phyloP scores from a whole-genome alignment of 1,140 invertebrate species.

The Drosophila elegans region DNA sequence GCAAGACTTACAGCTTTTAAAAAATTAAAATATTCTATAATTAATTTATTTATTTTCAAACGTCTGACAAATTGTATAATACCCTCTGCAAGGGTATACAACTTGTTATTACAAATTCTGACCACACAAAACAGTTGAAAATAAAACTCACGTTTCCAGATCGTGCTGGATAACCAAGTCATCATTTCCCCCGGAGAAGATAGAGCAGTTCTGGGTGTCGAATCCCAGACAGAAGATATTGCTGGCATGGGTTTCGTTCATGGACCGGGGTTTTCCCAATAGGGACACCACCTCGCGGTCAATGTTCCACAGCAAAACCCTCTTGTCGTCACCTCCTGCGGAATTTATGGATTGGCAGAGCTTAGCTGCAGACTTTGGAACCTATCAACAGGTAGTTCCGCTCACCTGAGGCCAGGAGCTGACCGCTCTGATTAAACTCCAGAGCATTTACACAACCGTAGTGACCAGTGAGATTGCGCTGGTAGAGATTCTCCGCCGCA shows the following conservation, averaged over 20 bases:
- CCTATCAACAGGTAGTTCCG: slow-evolving; percentile 61
- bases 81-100: too few species aligned
- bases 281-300: slow-evolving; percentile 91
- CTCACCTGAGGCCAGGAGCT: slow-evolving; percentile 94
- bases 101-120: too few species aligned
- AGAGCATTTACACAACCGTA: slow-evolving; percentile 98
- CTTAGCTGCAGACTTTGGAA: neutral
- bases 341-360: slow-evolving; percentile 85
- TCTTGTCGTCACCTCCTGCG: slow-evolving; percentile 92
- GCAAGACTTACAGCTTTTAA: too few species aligned
- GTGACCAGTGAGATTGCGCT: slow-evolving; percentile 94
- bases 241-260: slow-evolving; percentile 94
- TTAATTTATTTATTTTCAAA: too few species aligned
- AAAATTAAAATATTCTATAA: too few species aligned
- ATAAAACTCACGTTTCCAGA: slow-evolving; percentile 88
- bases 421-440: slow-evolving; percentile 95
- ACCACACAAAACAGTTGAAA: too few species aligned
- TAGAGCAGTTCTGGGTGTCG: slow-evolving; percentile 90
- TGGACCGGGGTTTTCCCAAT: slow-evolving; percentile 87
- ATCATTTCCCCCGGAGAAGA: slow-evolving; percentile 98
- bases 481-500: slow-evolving; percentile 90
- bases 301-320: slow-evolving; percentile 95
- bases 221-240: slow-evolving; percentile 97
- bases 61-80: too few species aligned
- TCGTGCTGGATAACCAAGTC: slow-evolving; percentile 96